Base-by-base conservation (phyloP, 2,797 vertebrate species). In the Sitta carolinensis region DNA sequence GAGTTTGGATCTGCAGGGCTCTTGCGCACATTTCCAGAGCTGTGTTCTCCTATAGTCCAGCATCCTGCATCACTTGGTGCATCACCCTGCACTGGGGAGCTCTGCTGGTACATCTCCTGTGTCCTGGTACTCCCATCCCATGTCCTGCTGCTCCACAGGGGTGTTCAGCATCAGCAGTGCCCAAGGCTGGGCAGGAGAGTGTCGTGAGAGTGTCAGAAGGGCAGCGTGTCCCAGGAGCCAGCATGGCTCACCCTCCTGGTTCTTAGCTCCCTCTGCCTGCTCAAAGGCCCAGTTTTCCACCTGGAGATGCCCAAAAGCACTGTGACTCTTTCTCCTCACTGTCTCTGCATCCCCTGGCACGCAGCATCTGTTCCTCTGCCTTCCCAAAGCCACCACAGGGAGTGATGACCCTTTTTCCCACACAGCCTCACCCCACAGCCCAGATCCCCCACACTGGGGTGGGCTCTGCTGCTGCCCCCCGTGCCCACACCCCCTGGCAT, bases 391-490 rank as follows among this genome's bases (percentile, higher is more conserved):
- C 69, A 10, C 32, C 51, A 4, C 38, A 14, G 4, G 3, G 6
- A 48, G 13, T 0, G 42, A 16, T 5, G 30, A 0, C 32, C 72
- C 32, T 45, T 16, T 20, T 51, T n/a, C 25, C 45, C 12, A 1
- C 36, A 22, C 11, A 4, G 5, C 38, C 42, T 66, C 1, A 0
- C 16, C 30, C 47, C 21, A 1, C 0, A 0, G 38, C 34, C 9
- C 2, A 3, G 42, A 9, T 5, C 13, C 1, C 0, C 26, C 6
- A 7, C 42, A 10, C 0, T 2, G 57, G 0, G 57, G 1, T 2
- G 68, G 64, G 55, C 36, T 34, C 14, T 3, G 4, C 48, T 10
- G 21, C 1, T 10, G 18, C 1, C 0, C 8, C 25, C 40, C 0
- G 0, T 26, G 29, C 3, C n/a, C 0, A 0, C 30, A 15, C 2